These are phyloP conservation scores for Podotricha telesiphe DNA, from an alignment of 2,888 invertebrate species.

Conservation along the genomic window DNA sequence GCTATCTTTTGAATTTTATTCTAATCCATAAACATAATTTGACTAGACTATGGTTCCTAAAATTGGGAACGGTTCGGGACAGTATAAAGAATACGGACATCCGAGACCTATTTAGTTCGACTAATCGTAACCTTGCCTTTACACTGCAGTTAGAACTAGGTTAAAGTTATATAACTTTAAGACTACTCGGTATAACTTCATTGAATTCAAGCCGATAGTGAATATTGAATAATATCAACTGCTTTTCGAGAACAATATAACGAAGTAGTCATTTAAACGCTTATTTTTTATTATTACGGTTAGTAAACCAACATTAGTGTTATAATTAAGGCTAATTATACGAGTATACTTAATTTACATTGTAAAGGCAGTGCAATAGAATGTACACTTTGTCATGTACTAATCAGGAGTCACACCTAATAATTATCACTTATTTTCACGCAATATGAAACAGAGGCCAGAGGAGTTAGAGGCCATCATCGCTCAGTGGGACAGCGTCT, in stretches of 20 bases:
- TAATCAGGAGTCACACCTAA: too few species aligned
- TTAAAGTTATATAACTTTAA: constrained; percentile 9
- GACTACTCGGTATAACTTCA: not conserved
- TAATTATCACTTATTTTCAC: too few species aligned
- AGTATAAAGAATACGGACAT: not conserved
- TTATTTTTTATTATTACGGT: not conserved
- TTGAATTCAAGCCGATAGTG: not conserved
- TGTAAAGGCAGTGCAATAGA: too few species aligned
- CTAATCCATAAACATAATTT: not conserved
- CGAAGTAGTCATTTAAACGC: not conserved
- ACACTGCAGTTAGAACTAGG: not conserved
- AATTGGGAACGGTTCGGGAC: not conserved
- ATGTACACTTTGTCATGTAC: too few species aligned
- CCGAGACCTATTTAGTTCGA: not conserved
- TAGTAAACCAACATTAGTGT: not conserved
- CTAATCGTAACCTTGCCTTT: not conserved
- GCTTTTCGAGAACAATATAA: not conserved
- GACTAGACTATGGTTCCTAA: not conserved
- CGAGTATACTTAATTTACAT: too few species aligned
- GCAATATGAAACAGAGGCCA: too few species aligned
- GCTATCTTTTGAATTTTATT: too few species aligned
- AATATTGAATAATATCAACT: constrained; percentile 1
- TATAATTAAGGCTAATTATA: too few species aligned
- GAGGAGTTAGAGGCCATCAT: too few species aligned
- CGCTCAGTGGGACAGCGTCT: too few species aligned